Base-by-base conservation (phyloP, 2,113 vertebrate species). In the Gobio gobio region DNA sequence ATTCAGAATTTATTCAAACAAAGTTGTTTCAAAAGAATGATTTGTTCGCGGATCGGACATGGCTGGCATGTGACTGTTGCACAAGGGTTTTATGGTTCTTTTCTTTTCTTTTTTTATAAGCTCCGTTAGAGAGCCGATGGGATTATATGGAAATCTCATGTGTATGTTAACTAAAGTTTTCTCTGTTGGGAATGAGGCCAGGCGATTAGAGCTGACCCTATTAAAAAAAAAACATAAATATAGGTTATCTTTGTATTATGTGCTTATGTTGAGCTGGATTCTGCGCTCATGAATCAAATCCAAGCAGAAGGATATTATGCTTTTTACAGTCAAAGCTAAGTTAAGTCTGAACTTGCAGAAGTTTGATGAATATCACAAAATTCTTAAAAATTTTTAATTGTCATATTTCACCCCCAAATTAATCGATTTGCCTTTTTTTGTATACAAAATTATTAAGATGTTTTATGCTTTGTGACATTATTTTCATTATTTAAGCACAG, bases 231-330 rank as follows among this genome's bases (percentile, higher is more conserved):
- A 56, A 82, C 88, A 49, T 74, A 82, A 29, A 91, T 91, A 90
- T 89, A 92, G 89, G 84, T 93, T 93, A 92, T 88, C 70, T 88
- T 78, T 89, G 90, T 91, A 84, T 92, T 92, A 90, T 76, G 82
- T 79, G 88, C 87, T 88, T 93, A 91, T 90, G 24, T 45, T 83
- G 43, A 58, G n/a, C 90, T 90, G 84, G 90, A 91, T 91, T 77
- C 86, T 86, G 89, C 83, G 90, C 83, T 89, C 79, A 76, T 63
- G 79, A 82, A 40, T 54, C 1, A 33, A 66, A 74, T 33, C 33
- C 49, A 66, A 16, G 22, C 20, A 33, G 14, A 40, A 80, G 1
- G n/a, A 81, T 45, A 4, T 51, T 87, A 10, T 3, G 29, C 49
- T 77, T 56, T 68, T 68, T 18, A 10, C 64, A 68, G 3, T 68